phyloP scores from a whole-genome alignment of 2,113 vertebrate species.

The Telmatochromis sp. region DNA sequence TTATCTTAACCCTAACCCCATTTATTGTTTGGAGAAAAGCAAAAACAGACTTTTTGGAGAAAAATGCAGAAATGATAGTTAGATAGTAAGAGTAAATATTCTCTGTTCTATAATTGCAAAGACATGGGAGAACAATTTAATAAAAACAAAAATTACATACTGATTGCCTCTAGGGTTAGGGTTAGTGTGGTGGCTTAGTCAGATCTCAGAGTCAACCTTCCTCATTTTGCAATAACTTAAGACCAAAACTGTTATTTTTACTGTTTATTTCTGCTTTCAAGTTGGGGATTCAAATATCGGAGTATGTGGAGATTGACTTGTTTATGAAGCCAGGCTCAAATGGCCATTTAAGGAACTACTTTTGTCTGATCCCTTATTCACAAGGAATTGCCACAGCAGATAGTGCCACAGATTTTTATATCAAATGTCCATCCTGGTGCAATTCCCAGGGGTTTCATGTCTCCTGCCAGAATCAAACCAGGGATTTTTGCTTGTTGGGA shows the following conservation, averaged over 20 bases:
- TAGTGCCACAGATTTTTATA: neutral
- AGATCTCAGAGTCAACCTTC: neutral
- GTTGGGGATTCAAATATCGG: neutral
- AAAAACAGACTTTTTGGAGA: neutral
- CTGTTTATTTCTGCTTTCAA: neutral
- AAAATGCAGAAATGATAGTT: neutral
- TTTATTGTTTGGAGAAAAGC: neutral
- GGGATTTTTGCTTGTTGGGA: neutral
- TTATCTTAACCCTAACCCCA: neutral
- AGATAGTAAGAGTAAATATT: neutral
- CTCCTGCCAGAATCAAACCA: neutral
- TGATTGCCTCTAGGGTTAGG: neutral
- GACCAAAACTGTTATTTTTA: neutral
- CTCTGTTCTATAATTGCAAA: neutral
- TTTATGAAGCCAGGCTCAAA: neutral
- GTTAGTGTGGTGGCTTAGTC: neutral
- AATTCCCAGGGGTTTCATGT: neutral
- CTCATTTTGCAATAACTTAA: neutral
- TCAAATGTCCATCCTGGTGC: neutral
- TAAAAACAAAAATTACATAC: neutral
- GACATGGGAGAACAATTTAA: neutral
- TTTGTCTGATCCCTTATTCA: neutral
- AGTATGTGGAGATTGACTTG: neutral
- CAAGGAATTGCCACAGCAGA: neutral
- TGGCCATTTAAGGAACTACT: neutral